Base-by-base conservation (phyloP, 2,797 vertebrate genomes). In the Acanthopagrus latus region DNA sequence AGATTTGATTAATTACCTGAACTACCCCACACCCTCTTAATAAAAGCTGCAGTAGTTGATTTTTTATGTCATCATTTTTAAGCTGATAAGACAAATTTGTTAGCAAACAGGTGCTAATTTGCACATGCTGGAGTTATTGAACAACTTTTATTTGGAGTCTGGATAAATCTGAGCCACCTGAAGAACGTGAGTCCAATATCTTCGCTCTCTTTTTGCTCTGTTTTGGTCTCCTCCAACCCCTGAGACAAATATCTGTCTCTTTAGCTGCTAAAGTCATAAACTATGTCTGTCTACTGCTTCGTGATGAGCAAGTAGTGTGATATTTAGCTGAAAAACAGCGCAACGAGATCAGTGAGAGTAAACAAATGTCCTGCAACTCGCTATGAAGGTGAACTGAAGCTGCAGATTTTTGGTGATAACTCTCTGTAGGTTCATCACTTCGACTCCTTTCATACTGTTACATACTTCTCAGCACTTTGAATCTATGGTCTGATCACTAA, bases 401-500 rank as follows among this genome's bases (percentile, higher is more conserved):
- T 16, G 48, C 11, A 54, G 47, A 20, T 67, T 41, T 38, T 1
- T 3, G 47, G 47, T 43, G 20, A n/a, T 29, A 52, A 33, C 14
- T n/a, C 23, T 20, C 33, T 20, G 38, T 38, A 38, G 38, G 23
- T 29, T 65, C 41, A 55, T 47, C 25, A 20, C 2, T 23, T n/a
- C 1, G 0, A 13, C 21, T 16, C 7, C 1, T n/a, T 20, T 27
- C 25, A 48, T 38, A n/a, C 10, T 38, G 7, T 51, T 10, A 20
- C 17, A 1, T 29, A 14, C 46, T 0, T 33, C 43, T 62, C 55
- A 27, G 43, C 2, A 7, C 12, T 55, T 50, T 76, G 47, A 56
- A 63, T 70, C 46, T 66, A 62, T 48, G 63, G 81, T 81, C 33
- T 43, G 58, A 84, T 85, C 50, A 29, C 69, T 86, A 51, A 14